Base-by-base conservation (phyloP, 2,113 vertebrate species). In the Meles meles region DNA sequence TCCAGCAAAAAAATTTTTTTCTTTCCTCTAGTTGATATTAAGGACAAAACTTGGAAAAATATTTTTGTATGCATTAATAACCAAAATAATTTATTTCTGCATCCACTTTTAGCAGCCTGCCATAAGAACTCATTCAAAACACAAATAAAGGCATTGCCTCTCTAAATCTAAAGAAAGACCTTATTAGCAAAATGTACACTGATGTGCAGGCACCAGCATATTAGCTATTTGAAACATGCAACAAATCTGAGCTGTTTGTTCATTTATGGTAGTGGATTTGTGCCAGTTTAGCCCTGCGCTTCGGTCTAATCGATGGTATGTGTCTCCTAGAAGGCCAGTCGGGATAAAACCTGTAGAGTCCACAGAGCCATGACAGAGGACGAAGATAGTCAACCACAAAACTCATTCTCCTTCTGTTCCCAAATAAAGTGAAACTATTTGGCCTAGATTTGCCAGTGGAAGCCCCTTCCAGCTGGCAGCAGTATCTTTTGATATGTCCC, bases 21-120 rank as follows among this genome's bases (percentile, higher is more conserved):
- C 61, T 94, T 96, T 92, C 63, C 25, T 96, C 12, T 67, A 89
- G 27, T 52, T 92, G 84, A 94, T 83, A 77, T 55, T 84, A 94
- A 90, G 76, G 91, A 69, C 44, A 52, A 77, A 96, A 86, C 57
- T 89, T 72, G 82, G 94, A 84, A 82, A 95, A 76, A 25, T 42
- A 69, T 67, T 77, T 96, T 86, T 85, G 34, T 79, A 18, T 87
- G 27, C 42, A 25, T 80, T 69, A 84, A 77, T 89, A 90, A 23
- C 39, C 29, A 37, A 89, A 97, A 39, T 15, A 37, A 14, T 76
- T 96, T 82, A 15, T 83, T 44, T 96, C 79, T 88, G 39, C 20
- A 21, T 88, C 23, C 21, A 63, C 1, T 74, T 76, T 67, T 63
- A 63, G 37, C 88, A 25, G 31, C 39, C 42, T 88, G 27, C 47